Evolutionary conservation across 2,888 invertebrate genomes (phyloP), one percentile per base, ranked within the genome.

Genomic region (Heteromurus nitidus): DNA sequence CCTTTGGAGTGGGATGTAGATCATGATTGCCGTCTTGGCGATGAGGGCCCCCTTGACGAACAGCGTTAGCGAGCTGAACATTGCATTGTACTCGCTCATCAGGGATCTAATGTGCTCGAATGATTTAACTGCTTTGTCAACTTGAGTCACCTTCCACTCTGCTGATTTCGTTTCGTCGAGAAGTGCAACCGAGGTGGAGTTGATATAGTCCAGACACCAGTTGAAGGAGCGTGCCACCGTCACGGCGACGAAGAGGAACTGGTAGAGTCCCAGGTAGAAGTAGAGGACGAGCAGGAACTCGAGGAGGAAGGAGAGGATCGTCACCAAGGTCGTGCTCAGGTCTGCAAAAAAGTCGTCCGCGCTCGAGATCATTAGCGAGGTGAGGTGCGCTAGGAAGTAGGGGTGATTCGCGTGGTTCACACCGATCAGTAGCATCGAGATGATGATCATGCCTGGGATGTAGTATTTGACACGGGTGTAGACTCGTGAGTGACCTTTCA

Each of bases 361-460:
- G 3, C 60, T 36, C 7, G 13, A n/a, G 1, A 72, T n/a, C 7
- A 26, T 30, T 7, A 72, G 24, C 2, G 72, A 72, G 16, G 60
- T 60, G n/a, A 72, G 5, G 18, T 72, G 72, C 0, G 72, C 72
- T n/a, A 16, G 20, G 22, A 72, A 72, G n/a, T 20, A 18, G 3
- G 72, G 72, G 31, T 72, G 72, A 26, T 72, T 60, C 1, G 60
- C 58, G n/a, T 72, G 72, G 18, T 72, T 72, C 1, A 72, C 2
- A 18, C 44, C 72, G 1, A 72, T 42, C 1, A 72, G 42, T n/a
- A 42, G 1, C 2, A 72, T 72, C 3, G 60, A 60, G 20, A 58
- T 1, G 22, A 24, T 5, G 16, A 36, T 28, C 3, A 68, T 11
- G 2, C 58, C 3, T 1, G 72, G 72, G 60, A 72, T 30, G 26